Evolutionary conservation across 2,888 invertebrate species (phyloP), one percentile per base, ranked within the genome.

Genomic region (Euspilapteryx auroguttella): DNA sequence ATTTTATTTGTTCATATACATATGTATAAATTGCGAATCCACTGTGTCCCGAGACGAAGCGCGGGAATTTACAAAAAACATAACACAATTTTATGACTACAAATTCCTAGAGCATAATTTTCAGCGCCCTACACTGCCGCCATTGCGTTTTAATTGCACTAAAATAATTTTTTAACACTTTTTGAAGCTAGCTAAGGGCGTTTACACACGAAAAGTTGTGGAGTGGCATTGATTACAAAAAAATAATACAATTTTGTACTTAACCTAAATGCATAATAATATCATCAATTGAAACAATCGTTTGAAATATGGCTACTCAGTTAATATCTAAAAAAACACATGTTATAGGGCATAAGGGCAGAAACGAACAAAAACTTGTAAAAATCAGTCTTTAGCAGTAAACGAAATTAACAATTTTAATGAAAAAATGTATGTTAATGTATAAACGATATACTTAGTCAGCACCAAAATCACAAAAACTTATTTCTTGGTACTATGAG

Each of bases 11-110:
- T 61, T 58, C 73, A 75, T 73, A 75, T 75, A 75, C 71, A 73
- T 73, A 73, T 73, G 71, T 75, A 75, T 71, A 73, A 65, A 65
- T 61, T 66, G 65, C 73, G 73, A 73, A 73, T 71, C 71, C 71
- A 69, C 69, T 66, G 69, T 71, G 69, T 54, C 69, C 62, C 62
- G 65, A 63, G 64, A 61, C 68, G 64, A 57, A 63, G 62, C 59
- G 68, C 58, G 64, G 69, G 66, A 55, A 47, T 48, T 56, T 47
- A 65, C 61, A 69, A 57, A 69, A 69, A 73, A 66, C 48, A 51
- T 57, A 43, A 47, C 51, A n/a, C n/a, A n/a, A n/a, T n/a, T n/a
- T n/a, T n/a, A n/a, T n/a, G n/a, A n/a, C 71, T 69, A 68, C 64
- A 49, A 62, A 61, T 47, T 48, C 45, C 66, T 69, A 68, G 52